A percentile compares a stretch with the other conserved stretches of the same genome.
Conservation (phyloP, 2,113 vertebrate species). For the Furnarius figulus region DNA sequence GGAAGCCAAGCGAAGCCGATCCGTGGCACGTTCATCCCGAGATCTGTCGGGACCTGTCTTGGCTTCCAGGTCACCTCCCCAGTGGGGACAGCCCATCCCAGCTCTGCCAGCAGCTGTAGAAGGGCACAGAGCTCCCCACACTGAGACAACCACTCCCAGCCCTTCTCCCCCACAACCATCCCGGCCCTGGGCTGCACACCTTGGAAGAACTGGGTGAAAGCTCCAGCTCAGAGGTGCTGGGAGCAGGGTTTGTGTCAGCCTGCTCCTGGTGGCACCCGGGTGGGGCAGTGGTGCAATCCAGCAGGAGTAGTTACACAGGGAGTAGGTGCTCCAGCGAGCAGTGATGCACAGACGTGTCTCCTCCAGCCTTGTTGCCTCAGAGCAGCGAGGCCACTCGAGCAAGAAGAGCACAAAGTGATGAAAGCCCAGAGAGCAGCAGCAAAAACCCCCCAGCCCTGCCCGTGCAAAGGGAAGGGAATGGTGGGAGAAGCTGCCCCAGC, state of each 20-base stretch:
- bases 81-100: accelerated
- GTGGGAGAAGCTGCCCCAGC: neutral
- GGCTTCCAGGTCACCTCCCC: neutral
- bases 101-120: neutral
- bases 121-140: neutral
- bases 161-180: neutral
- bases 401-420: neutral
- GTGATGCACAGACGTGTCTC: too few species aligned
- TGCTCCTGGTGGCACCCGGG: accelerated
- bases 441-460: neutral
- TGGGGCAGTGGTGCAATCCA: neutral
- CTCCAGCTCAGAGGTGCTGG: neutral
- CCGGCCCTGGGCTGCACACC: accelerated
- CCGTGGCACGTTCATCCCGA: accelerated
- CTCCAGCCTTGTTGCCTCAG: neutral
- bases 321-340: neutral
- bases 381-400: neutral
- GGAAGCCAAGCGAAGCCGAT: neutral
- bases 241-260: accelerated
- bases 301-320: neutral
- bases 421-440: neutral
- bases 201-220: neutral
- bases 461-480: neutral
- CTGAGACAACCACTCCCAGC: accelerated
- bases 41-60: accelerated